These are phyloP conservation scores for Acanthosepion lycidas DNA, from an alignment of 2,888 invertebrate genomes.

Conservation along the genomic window DNA sequence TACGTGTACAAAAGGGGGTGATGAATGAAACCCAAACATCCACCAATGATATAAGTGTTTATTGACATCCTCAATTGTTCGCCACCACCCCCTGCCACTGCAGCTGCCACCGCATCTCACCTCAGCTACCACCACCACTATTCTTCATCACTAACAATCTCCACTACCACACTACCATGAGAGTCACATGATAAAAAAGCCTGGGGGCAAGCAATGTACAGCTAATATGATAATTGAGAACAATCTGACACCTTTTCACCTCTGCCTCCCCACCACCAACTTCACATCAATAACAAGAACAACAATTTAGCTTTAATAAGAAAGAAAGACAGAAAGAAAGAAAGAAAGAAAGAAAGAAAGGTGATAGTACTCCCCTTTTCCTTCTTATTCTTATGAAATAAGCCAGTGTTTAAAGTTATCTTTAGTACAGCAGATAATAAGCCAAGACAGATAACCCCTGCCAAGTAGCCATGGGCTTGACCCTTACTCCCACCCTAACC, in stretches of 20 bases:
- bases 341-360: neutral
- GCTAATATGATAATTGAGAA: conserved; percentile 1
- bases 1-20: neutral
- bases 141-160: neutral
- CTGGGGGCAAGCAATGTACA: neutral
- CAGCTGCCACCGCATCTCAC: neutral
- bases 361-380: neutral
- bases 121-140: neutral
- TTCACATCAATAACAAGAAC: neutral
- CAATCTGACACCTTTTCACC: neutral
- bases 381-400: neutral
- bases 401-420: too few species aligned
- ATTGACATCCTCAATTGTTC: neutral
- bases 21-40: neutral
- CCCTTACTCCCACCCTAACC: neutral
- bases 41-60: conserved; percentile 33
- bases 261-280: neutral
- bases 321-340: neutral
- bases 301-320: neutral
- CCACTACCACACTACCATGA: neutral
- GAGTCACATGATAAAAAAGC: neutral
- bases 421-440: neutral
- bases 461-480: neutral
- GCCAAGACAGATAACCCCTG: neutral
- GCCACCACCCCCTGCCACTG: neutral